phyloP scores from a whole-genome alignment of 2,797 vertebrate genomes.

The Enteromius treurensis region DNA sequence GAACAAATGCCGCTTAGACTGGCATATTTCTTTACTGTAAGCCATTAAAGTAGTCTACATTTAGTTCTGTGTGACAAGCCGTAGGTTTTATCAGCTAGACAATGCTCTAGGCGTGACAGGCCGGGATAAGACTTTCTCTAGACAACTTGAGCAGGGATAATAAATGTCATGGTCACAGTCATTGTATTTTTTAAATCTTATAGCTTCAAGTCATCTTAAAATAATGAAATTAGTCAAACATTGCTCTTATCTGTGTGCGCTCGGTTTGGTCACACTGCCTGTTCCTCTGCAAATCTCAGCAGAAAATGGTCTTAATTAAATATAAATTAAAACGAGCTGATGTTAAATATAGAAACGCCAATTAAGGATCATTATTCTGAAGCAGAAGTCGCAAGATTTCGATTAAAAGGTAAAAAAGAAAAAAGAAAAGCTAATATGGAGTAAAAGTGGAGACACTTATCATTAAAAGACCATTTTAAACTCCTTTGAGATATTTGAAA shows the following conservation, averaged over 20 bases:
- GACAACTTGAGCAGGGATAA: conserved; percentile 30
- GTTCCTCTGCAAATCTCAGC: background rate
- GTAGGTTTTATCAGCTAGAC: conserved; percentile 21
- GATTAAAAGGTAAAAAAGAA: background rate
- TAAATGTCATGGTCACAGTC: conserved; percentile 22
- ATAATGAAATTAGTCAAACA: conserved; percentile 33
- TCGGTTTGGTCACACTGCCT: background rate
- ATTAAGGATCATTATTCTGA: background rate
- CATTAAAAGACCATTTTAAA: background rate
- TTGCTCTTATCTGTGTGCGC: background rate
- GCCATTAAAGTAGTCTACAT: conserved; percentile 8
- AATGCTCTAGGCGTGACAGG: conserved; percentile 10
- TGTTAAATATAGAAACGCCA: conserved; percentile 5
- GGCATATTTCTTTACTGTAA: conserved; percentile 39
- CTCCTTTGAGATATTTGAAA: background rate
- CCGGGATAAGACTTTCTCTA: conserved; percentile 2
- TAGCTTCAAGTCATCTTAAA: conserved; percentile 16
- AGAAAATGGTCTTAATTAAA: conserved; percentile 26
- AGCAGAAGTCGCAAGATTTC: background rate
- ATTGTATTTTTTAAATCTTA: conserved; percentile 20
- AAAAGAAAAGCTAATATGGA: background rate
- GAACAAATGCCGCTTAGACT: conserved; percentile 28
- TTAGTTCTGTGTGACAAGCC: conserved; percentile 22
- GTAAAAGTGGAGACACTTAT: background rate
- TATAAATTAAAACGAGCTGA: background rate